phyloP scores from a whole-genome alignment of 2,888 invertebrate species.

The Drosophila mimetica region DNA sequence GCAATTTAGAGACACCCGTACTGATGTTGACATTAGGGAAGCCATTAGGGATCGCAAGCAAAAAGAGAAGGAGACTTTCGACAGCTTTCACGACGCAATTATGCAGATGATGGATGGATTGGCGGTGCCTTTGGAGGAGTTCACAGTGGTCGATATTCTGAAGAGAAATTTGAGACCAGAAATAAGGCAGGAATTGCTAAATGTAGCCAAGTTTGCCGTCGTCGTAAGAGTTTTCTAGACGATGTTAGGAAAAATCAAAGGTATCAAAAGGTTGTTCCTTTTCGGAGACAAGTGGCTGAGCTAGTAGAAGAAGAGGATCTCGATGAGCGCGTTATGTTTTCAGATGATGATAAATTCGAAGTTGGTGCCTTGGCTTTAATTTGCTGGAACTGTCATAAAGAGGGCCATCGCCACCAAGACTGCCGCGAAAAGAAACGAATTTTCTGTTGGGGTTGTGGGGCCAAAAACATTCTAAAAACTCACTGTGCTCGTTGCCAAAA shows the following conservation, averaged over 20 bases:
- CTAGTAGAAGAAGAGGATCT: not conserved
- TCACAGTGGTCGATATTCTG: not conserved
- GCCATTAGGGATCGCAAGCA: slow-evolving; percentile 2
- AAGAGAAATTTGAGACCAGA: slow-evolving; percentile 4
- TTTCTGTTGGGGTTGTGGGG: too few species aligned
- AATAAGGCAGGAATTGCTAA: slow-evolving; percentile 3
- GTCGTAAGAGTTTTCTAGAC: slow-evolving; percentile 2
- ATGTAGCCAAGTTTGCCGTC: slow-evolving; percentile 5
- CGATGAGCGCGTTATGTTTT: not conserved
- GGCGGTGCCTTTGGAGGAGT: not conserved
- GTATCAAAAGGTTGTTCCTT: not conserved
- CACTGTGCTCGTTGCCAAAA: too few species aligned
- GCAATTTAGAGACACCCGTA: too few species aligned
- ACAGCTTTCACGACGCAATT: not conserved
- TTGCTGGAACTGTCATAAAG: not conserved
- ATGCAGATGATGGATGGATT: not conserved
- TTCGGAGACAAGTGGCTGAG: not conserved
- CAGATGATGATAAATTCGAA: slow-evolving; percentile 1
- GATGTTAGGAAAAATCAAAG: slow-evolving; percentile 2
- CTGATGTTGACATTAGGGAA: slow-evolving; percentile 1
- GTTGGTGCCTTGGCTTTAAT: not conserved
- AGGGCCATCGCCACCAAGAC: too few species aligned
- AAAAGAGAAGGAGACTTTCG: not conserved
- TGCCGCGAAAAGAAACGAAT: too few species aligned
- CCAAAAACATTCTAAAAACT: too few species aligned